Evolutionary conservation across 2,888 invertebrate species (phyloP), one percentile per base, ranked within the genome.

Genomic region (Micropterix aruncella): DNA sequence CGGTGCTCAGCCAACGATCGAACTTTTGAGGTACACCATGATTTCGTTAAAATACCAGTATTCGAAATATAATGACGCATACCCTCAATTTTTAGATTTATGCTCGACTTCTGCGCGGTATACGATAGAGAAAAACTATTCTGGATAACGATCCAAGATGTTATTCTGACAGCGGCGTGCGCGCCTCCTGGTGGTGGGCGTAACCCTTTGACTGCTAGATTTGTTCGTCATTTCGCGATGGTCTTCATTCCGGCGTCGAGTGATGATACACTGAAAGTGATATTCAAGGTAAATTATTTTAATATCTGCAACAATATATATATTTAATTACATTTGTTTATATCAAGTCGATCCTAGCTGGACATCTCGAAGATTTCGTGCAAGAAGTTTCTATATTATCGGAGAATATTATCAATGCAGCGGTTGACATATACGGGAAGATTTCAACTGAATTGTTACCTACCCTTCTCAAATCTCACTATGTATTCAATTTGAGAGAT

Each of bases 171-270:
- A 0, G 80, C 82, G 38, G 91, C 91, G 45, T 92, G 93, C 60
- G 88, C 85, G 0, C 93, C 93, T 1, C 92, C 93, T 0, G 92
- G 93, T 1, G 93, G 93, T 7, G 93, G 93, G 0, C 70, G 90
- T 40, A 89, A 92, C 57, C 83, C 86, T 7, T 70, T 94, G 12
- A 88, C 90, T 0, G 80, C 83, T 1, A 70, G 92, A 52, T 91
- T 90, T 60, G 77, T 90, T 2, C 72, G 94, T 3, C 93, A 94
- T 65, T 93, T 94, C 62, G 89, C 84, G 12, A 79, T 93, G 68
- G 68, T 94, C 47, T 75, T 81, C 19, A 81, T 94, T 52, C 87
- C 92, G 3, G 75, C 85, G 1, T 93, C 94, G 17, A 83, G 75
- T 51, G 77, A 85, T 46, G 73, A 72, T 5, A 80, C 87, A 0